Evolutionary conservation across 2,888 invertebrate species (phyloP).

Genomic region (Unio delphinus): DNA sequence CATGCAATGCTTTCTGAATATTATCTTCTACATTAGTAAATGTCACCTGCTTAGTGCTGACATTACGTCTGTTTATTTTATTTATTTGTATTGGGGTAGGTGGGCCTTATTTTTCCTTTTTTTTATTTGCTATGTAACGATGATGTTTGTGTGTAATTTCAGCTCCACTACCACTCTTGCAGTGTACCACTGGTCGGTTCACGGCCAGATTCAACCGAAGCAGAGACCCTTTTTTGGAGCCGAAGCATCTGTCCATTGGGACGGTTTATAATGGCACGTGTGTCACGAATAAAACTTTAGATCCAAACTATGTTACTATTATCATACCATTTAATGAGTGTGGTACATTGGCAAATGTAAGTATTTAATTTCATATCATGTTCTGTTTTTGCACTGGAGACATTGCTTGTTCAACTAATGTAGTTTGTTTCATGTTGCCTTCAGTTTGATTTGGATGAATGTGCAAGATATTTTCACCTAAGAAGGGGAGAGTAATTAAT

Average conservation of each 20-base stretch:
- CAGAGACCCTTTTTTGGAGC: slow-evolving; percentile 49
- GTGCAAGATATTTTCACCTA: too few relatives aligned
- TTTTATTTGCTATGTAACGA: background rate
- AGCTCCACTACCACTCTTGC: slow-evolving; percentile 53
- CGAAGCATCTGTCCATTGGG: slow-evolving; percentile 47
- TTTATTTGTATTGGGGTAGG: too few relatives aligned
- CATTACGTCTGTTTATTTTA: too few relatives aligned
- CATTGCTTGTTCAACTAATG: too few relatives aligned
- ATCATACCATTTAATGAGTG: slow-evolving; percentile 60
- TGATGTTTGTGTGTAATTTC: slow-evolving; percentile 6
- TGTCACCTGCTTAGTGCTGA: too few relatives aligned
- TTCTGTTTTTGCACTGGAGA: too few relatives aligned
- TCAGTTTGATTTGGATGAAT: too few relatives aligned
- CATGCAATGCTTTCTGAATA: too few relatives aligned
- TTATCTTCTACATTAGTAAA: too few relatives aligned
- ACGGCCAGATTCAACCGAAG: slow-evolving; percentile 52
- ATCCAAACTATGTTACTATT: slow-evolving; percentile 36
- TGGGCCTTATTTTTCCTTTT: background rate
- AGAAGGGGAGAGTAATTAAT: too few relatives aligned
- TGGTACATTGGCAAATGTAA: slow-evolving; percentile 52
- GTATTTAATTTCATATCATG: slow-evolving; percentile 3
- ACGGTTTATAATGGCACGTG: slow-evolving; percentile 18
- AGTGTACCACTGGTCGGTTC: slow-evolving; percentile 53
- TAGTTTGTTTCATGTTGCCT: too few relatives aligned
- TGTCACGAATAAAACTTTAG: slow-evolving; percentile 13